These are phyloP conservation scores for Motacilla tschutschensis DNA, from an alignment of 2,113 vertebrate genomes.

Conservation along the genomic window DNA sequence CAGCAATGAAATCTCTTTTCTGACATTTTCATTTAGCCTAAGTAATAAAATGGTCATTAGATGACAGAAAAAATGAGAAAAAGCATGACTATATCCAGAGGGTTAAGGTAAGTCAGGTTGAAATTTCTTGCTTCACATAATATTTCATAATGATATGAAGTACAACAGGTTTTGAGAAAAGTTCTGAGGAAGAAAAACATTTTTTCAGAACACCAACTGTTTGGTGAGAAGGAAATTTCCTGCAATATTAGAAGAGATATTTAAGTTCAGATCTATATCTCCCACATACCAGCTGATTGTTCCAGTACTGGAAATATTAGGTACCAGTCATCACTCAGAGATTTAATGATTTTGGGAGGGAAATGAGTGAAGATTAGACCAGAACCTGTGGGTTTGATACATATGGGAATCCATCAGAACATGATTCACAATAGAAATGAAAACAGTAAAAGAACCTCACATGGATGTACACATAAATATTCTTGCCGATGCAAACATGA, in stretches of 20 bases:
- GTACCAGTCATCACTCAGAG: background rate
- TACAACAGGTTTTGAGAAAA: background rate
- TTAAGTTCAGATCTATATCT: background rate
- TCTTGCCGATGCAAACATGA: background rate
- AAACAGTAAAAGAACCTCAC: background rate
- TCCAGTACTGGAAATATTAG: background rate
- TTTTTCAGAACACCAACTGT: background rate
- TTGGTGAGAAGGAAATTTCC: background rate
- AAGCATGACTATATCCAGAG: background rate
- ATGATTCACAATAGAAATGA: background rate
- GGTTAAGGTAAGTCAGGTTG: background rate
- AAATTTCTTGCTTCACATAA: background rate
- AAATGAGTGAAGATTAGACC: background rate
- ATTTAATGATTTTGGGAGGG: background rate
- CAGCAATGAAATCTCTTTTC: background rate
- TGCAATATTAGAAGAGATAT: background rate
- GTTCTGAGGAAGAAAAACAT: background rate
- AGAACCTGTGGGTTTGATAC: background rate
- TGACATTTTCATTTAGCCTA: background rate
- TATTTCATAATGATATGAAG: background rate
- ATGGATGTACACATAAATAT: background rate
- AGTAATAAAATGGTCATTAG: slow-evolving; percentile 12
- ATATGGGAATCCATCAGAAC: background rate
- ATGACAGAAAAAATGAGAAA: background rate
- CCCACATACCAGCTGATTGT: background rate